Evolutionary conservation across 2,113 vertebrate species (phyloP), one percentile per base, ranked within the genome.

Genomic region (Girardinichthys multiradiatus): DNA sequence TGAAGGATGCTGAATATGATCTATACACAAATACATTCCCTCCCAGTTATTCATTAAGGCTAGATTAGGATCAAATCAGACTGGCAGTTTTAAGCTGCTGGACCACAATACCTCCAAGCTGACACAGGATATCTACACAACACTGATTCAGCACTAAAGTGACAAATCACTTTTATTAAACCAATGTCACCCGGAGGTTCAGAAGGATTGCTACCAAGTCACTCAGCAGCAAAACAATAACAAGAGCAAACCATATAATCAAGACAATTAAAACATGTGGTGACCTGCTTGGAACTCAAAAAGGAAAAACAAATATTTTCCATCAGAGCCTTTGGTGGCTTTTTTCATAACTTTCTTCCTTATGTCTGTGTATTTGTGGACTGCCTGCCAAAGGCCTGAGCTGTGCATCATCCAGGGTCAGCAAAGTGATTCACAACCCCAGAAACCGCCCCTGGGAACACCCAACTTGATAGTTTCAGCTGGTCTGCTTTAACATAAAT

Each of bases 181-280:
- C 4, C 28, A 17, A 31, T 64, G 15, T 70, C 26, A 28, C 62
- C 13, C 63, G 64, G 9, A 35, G 28, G 28, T 70, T 15, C 45
- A 65, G 14, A 45, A 42, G 31, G 28, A 61, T 5, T 42, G 42
- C 21, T 0, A 0, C 45, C 33, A n/a, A 57, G 30, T 15, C 0
- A 45, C n/a, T 54, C 11, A 48, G 57, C 45, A 7, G 27, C 21
- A 70, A 60, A 63, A 64, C 24, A 1, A 0, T 35, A 4, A 7
- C 58, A n/a, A 33, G 15, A 74, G 71, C 63, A 67, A 71, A 72
- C 48, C 48, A 54, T n/a, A 10, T 14, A 68, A 15, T 71, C 15
- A 59, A 19, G 31, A 28, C 9, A 13, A 28, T 48, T 48, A 37
- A 57, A 28, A 66, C 8, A 57, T 39, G 58, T 29, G 28, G 74